Conservation (phyloP, 2,888 invertebrate genomes). For the Apodemia duryi region DNA sequence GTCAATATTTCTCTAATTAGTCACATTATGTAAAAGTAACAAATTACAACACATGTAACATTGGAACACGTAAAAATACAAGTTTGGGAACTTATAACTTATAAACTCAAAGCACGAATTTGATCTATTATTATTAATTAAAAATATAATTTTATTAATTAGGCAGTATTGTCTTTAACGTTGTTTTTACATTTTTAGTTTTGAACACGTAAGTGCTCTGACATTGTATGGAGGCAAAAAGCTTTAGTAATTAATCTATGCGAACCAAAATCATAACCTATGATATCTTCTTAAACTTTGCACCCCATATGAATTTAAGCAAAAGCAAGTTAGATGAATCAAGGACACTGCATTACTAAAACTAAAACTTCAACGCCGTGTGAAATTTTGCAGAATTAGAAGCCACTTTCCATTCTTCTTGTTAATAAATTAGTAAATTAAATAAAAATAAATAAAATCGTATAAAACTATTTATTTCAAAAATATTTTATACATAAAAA, state of each 20-base stretch:
- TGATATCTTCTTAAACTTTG: no score
- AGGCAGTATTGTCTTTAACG: not conserved
- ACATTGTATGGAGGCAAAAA: not conserved
- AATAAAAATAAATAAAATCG: constrained; percentile 3
- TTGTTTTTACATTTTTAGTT: not conserved
- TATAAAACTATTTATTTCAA: constrained; percentile 1
- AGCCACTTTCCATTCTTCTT: constrained; percentile 11
- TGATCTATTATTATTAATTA: not conserved
- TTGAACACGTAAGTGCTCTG: not conserved
- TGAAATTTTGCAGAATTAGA: constrained; percentile 31
- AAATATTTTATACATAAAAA: constrained; percentile 3
- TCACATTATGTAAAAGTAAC: not conserved
- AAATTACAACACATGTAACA: not conserved
- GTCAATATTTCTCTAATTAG: not conserved
- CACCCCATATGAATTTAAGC: not conserved
- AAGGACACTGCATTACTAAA: constrained; percentile 16
- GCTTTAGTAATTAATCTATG: constrained; percentile 2
- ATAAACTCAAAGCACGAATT: not conserved
- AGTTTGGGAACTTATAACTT: not conserved
- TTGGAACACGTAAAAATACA: not conserved
- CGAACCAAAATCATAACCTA: not conserved
- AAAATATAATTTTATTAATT: no score
- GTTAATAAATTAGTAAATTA: constrained; percentile 9
- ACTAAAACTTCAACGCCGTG: constrained; percentile 22
- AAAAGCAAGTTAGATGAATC: constrained; percentile 7